Evolutionary conservation across 2,888 invertebrate species (phyloP).

Genomic region (Apoda limacodes): DNA sequence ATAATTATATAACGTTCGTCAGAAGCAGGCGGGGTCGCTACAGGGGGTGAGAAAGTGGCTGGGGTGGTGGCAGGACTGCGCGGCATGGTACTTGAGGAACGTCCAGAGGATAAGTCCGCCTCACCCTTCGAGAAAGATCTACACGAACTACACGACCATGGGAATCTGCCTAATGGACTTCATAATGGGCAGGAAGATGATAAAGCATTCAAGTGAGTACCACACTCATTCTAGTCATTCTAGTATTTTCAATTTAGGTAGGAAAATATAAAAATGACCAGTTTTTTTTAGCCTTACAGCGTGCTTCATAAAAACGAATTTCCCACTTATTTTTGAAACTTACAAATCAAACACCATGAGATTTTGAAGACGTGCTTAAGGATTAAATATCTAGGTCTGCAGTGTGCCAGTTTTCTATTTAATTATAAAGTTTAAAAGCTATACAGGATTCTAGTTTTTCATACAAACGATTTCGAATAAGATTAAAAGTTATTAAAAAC

Average conservation of each 20-base stretch:
- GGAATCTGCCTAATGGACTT: conserved; percentile 66
- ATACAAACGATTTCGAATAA: no score
- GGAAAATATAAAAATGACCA: no score
- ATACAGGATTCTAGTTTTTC: no score
- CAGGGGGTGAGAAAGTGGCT: conserved; percentile 49
- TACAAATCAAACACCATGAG: no score
- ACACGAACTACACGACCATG: conserved; percentile 59
- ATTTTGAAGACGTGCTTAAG: no score
- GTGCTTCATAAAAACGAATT: no score
- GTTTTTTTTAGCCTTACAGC: no score
- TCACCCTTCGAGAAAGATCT: conserved; percentile 62
- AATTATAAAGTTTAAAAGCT: no score
- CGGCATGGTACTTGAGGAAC: conserved; percentile 57
- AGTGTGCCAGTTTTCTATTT: no score
- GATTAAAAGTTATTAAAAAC: no score
- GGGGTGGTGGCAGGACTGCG: conserved; percentile 57
- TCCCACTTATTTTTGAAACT: no score
- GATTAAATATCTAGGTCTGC: no score
- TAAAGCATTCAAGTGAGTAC: conserved; percentile 90
- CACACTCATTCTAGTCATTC: neutral
- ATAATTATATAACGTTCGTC: conserved; percentile 16
- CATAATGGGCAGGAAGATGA: conserved; percentile 82
- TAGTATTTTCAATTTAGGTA: conserved; percentile 1
- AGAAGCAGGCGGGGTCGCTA: conserved; percentile 46
- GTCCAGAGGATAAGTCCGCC: conserved; percentile 52